phyloP scores from a whole-genome alignment of 2,888 invertebrate species.

The Halictus quadricinctus region DNA sequence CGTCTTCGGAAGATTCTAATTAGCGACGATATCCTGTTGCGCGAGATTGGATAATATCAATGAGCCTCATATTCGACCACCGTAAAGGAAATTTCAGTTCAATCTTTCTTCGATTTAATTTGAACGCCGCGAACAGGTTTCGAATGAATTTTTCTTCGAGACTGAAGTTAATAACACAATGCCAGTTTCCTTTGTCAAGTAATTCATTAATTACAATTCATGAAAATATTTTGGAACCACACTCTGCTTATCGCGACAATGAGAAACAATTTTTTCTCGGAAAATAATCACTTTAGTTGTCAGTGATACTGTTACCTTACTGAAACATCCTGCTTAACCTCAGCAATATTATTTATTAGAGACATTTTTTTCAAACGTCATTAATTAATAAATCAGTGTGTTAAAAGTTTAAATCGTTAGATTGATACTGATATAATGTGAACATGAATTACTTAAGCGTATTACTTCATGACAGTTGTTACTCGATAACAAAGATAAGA shows the following conservation, averaged over 20 bases:
- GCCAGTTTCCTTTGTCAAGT: no score
- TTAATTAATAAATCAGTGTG: background rate
- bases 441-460: background rate
- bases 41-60: background rate
- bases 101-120: background rate
- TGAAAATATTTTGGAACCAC: background rate
- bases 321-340: background rate
- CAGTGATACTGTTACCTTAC: background rate
- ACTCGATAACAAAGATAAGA: background rate
- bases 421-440: background rate
- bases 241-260: background rate
- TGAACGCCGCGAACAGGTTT: background rate
- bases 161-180: no score
- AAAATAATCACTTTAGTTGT: background rate
- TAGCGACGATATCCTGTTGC: slow-evolving; percentile 2
- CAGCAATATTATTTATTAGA: background rate
- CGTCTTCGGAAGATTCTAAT: slow-evolving; percentile 4
- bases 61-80: background rate
- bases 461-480: background rate
- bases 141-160: no score
- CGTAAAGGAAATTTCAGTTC: background rate
- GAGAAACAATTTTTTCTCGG: background rate
- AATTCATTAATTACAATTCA: background rate
- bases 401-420: background rate
- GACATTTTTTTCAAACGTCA: background rate